Percentiles rank a stretch among this genome's conserved stretches.
Conservation (phyloP, 37 sponge, comb jelly and placozoan genomes). For the Geodia barretti region DNA sequence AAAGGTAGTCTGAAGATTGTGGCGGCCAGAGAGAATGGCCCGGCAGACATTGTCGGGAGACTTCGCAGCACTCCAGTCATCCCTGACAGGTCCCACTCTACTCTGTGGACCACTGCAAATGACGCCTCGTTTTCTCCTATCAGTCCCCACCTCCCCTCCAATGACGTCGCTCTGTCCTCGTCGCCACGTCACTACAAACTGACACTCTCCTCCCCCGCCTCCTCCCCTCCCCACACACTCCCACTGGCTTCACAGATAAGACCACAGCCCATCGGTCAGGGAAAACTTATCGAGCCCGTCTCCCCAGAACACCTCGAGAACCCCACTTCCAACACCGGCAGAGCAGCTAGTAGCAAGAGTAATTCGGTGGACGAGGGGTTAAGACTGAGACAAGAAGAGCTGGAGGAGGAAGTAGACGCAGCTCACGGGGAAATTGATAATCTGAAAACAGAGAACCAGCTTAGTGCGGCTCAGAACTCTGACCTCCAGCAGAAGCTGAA, state of each 20-base stretch:
- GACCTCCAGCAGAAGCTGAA: slow-evolving; percentile 22
- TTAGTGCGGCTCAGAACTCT: slow-evolving; percentile 25
- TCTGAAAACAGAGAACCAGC: slow-evolving; percentile 20
- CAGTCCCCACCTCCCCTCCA: not conserved
- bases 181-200: not conserved
- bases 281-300: not conserved
- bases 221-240: not conserved
- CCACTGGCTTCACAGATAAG: not conserved
- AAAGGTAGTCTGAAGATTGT: slow-evolving; percentile 47
- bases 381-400: not conserved
- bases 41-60: not conserved
- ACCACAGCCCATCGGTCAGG: not conserved
- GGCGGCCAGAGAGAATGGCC: slow-evolving; percentile 24
- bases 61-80: slow-evolving; percentile 30
- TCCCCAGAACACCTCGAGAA: not conserved
- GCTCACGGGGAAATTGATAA: slow-evolving; percentile 13
- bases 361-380: not conserved
- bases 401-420: slow-evolving; percentile 42
- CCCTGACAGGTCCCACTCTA: not conserved
- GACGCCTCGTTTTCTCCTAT: not conserved
- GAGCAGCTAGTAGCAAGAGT: not conserved
- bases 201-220: not conserved
- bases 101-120: slow-evolving; percentile 23
- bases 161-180: not conserved
- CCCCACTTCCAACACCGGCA: not conserved